Percentiles rank a stretch among this genome's conserved stretches.
These are phyloP conservation scores for Centruroides sculpturatus DNA, from an alignment of 1,140 invertebrate genomes.

Conservation along the genomic window DNA sequence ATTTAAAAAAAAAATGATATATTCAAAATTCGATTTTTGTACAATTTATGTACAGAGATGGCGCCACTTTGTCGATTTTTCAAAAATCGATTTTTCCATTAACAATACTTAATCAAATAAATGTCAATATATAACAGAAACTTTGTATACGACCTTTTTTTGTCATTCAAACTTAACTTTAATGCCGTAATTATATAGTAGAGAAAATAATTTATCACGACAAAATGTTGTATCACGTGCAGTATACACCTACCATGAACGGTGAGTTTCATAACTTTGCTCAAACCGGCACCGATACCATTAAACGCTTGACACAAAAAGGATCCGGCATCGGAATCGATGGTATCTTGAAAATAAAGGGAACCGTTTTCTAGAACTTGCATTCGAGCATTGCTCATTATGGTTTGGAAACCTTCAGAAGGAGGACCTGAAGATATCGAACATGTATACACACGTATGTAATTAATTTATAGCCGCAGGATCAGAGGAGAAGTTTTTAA, in stretches of 20 bases:
- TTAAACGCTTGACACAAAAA: conserved; percentile 34
- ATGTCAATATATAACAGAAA: too few relatives aligned
- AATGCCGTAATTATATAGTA: not conserved
- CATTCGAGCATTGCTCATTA: conserved; percentile 20
- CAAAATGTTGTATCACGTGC: too few relatives aligned
- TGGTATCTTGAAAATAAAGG: conserved; percentile 26
- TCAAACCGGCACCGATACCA: conserved; percentile 31
- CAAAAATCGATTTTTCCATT: too few relatives aligned
- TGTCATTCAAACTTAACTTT: not conserved
- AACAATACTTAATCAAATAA: too few relatives aligned
- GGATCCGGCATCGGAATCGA: conserved; percentile 27
- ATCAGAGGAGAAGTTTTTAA: too few relatives aligned
- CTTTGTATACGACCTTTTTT: not conserved
- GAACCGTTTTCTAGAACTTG: conserved; percentile 30
- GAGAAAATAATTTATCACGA: too few relatives aligned
- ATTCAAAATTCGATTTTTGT: too few relatives aligned
- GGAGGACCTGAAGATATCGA: not conserved
- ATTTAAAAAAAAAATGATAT: too few relatives aligned
- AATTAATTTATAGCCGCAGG: too few relatives aligned
- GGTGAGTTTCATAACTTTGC: conserved; percentile 30
- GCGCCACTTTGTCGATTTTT: too few relatives aligned
- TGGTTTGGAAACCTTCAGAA: conserved; percentile 14
- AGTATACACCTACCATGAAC: conserved; percentile 24
- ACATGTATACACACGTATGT: not conserved
- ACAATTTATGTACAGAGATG: too few relatives aligned